phyloP scores from a whole-genome alignment of 2,888 invertebrate species.

The Eumacrocentrus americanus region DNA sequence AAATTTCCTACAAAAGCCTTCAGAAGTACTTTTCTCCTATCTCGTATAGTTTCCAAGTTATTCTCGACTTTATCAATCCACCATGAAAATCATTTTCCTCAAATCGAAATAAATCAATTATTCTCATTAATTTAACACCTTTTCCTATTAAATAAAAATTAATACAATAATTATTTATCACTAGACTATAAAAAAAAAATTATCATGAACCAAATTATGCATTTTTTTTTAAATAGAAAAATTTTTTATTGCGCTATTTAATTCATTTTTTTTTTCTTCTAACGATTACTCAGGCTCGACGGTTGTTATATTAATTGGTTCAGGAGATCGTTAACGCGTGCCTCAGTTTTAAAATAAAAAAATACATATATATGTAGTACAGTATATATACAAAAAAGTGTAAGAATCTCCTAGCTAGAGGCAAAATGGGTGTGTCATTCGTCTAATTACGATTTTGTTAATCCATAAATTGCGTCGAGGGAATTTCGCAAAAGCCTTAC shows the following conservation, averaged over 20 bases:
- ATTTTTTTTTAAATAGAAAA: neutral
- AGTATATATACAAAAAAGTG: no score
- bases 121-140: no score
- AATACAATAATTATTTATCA: no score
- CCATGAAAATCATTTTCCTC: no score
- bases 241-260: neutral
- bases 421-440: constrained; percentile 1
- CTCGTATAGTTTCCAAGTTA: no score
- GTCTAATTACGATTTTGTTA: constrained; percentile 15
- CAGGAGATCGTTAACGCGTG: constrained; percentile 13
- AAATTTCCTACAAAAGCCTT: no score
- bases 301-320: constrained; percentile 20
- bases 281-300: neutral
- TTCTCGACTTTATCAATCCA: no score
- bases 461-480: constrained; percentile 15
- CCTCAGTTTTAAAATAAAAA: neutral
- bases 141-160: no score
- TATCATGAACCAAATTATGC: no score
- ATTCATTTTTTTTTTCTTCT: constrained; percentile 2
- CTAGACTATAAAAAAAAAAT: no score
- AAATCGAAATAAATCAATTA: no score
- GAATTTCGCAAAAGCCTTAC: constrained; percentile 13
- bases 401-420: neutral
- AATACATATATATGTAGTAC: neutral
- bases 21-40: no score